Evolutionary conservation across 2,797 vertebrate genomes (phyloP).

Genomic region (Falco rusticolus): DNA sequence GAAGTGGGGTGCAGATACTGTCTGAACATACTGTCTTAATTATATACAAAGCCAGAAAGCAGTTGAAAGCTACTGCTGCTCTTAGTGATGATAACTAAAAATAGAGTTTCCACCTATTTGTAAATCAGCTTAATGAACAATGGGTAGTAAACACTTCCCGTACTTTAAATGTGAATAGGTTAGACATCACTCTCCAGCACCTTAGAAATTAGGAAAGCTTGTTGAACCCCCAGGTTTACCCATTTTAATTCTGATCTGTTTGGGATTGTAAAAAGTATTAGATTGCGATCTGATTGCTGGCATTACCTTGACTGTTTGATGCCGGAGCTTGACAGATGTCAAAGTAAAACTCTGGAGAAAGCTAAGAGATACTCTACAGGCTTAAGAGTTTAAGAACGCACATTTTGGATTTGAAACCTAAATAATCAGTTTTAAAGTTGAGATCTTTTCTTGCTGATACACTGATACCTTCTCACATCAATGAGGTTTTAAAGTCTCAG

Average conservation of each 20-base stretch:
- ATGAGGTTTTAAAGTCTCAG: not conserved
- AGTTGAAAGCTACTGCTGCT: not conserved
- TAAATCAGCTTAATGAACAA: not conserved
- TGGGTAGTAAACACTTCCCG: not conserved
- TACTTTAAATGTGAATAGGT: rapidly evolving
- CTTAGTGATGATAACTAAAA: not conserved
- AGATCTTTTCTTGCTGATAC: not conserved
- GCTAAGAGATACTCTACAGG: not conserved
- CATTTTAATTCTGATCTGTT: not conserved
- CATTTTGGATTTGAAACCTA: not conserved
- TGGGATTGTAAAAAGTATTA: not conserved
- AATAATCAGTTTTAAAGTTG: not conserved
- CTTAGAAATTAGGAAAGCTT: not conserved
- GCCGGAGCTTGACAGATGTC: not conserved
- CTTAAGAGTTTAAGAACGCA: not conserved
- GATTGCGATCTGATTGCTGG: not conserved
- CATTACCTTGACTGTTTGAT: not conserved
- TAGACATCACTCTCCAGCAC: not conserved
- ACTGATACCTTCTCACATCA: not conserved
- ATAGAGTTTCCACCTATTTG: not conserved
- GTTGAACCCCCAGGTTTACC: not conserved
- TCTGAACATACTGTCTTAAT: not conserved
- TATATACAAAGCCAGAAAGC: not conserved
- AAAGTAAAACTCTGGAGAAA: not conserved
- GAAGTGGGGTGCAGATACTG: not conserved